Percentiles rank a stretch among this genome's conserved stretches.
phyloP scores from a whole-genome alignment of 2,797 vertebrate genomes.

The Botia almorhae region DNA sequence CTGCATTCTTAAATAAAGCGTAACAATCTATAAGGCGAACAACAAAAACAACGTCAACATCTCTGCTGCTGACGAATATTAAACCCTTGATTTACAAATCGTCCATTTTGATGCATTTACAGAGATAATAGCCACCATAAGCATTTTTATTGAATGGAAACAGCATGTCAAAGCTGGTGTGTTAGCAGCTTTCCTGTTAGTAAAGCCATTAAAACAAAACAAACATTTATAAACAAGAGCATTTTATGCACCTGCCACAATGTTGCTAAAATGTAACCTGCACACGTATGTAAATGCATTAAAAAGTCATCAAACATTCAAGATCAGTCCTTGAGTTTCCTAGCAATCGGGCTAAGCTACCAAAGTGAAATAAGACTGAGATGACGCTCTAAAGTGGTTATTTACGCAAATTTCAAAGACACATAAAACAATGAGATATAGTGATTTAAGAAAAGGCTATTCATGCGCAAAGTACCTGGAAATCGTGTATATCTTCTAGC shows the following conservation, averaged over 20 bases:
- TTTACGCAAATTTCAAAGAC: background rate
- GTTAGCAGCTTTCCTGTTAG: background rate
- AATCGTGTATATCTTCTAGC: constrained; percentile 68
- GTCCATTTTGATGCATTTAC: background rate
- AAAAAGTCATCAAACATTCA: background rate
- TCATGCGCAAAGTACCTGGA: constrained; percentile 66
- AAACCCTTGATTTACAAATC: background rate
- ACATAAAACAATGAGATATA: background rate
- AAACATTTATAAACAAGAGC: background rate
- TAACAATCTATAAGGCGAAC: background rate
- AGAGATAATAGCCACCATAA: background rate
- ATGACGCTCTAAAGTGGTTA: too few species aligned
- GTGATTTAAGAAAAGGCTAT: constrained; percentile 34
- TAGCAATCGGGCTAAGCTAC: constrained; percentile 46
- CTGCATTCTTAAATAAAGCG: background rate
- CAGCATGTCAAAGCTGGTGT: background rate
- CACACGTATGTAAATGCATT: background rate
- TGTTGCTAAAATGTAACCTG: background rate
- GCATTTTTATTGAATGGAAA: background rate
- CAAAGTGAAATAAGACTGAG: background rate
- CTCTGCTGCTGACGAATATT: background rate
- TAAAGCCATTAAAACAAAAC: background rate
- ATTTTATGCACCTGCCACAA: background rate
- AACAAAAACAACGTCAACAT: background rate
- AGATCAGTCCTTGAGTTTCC: constrained; percentile 21